These are phyloP conservation scores for Leptopilina myrica DNA, from an alignment of 2,888 invertebrate species.

Conservation along the genomic window DNA sequence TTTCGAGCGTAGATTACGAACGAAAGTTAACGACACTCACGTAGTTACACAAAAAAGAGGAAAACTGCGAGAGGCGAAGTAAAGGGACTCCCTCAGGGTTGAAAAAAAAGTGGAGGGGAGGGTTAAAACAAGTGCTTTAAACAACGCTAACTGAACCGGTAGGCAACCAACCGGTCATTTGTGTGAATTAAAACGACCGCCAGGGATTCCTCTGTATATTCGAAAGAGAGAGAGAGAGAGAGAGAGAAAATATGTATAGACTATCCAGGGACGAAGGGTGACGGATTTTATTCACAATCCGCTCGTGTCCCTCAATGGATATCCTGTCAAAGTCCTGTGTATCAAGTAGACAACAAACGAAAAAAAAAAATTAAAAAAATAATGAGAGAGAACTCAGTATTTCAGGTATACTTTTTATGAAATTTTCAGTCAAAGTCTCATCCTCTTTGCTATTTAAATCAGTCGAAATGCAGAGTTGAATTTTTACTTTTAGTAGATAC, in stretches of 20 bases:
- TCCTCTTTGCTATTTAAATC: too few relatives aligned
- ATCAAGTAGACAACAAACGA: background rate
- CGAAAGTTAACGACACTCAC: background rate
- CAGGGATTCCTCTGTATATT: conserved; percentile 1
- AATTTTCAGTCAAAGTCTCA: too few relatives aligned
- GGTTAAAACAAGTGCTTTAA: conserved; percentile 31
- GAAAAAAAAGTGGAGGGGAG: background rate
- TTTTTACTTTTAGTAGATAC: too few relatives aligned
- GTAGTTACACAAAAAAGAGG: background rate
- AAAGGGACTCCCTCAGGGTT: background rate
- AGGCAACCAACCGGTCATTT: conserved; percentile 32
- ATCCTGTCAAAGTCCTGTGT: conserved; percentile 8
- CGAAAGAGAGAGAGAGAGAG: background rate
- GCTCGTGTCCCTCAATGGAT: background rate
- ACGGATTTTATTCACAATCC: conserved; percentile 30
- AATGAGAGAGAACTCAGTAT: background rate
- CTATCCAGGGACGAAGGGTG: conserved; percentile 18
- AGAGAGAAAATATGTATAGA: background rate
- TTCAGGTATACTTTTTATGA: too few relatives aligned
- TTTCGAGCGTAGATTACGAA: background rate
- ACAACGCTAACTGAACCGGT: conserved; percentile 21
- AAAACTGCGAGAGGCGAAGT: background rate
- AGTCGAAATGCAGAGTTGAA: too few relatives aligned
- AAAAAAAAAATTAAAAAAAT: background rate
- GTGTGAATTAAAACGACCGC: conserved; percentile 37